Evolutionary conservation across 2,113 vertebrate genomes (phyloP), one percentile per base, ranked within the genome.

Genomic region (Stercorarius parasiticus): DNA sequence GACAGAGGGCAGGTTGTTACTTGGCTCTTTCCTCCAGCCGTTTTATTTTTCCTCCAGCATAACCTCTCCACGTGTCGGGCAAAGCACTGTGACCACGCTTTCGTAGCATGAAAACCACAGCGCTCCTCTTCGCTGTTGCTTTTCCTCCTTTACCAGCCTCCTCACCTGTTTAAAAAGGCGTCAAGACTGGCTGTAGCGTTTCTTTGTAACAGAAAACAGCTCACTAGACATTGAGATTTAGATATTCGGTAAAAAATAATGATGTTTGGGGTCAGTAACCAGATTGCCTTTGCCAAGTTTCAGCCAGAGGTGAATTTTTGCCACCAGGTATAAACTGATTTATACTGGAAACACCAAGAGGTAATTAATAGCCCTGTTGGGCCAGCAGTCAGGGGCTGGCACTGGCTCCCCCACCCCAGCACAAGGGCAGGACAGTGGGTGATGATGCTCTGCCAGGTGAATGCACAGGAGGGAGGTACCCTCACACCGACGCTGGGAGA

Each of bases 401-500:
- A 47, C 47, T 47, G 47, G 47, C 21, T 47, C 43, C 43, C 17
- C 55, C n/a, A 9, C 53, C 43, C 34, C n/a, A 53, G 20, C 3
- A 23, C 36, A 13, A 10, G 43, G 32, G 85, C 15, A 9, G 55
- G 49, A 20, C 2, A 1, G 22, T 3, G 42, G 30, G 61, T 9
- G 5, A 2, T 10, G 30, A 2, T 11, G 30, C n/a, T 66, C 58
- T 81, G 49, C 62, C 16, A 42, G 22, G 56, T 38, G 19, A 34
- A 3, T 4, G 59, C 34, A 23, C 2, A 17, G 42, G 9, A 82
- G 30, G 13, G 9, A 82, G 30, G 15, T 5, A 26, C 26, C 26
- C 47, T 45, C 70, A 32, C 43, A 36, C 36, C 3, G 5, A 1
- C 1, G 2, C 0, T 8, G 45, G 22, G 14, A n/a, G 22, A 38